A percentile compares a stretch with the other conserved stretches of the same genome.
phyloP scores from a whole-genome alignment of 30 jellyfish, hydroid and myxozoan species.

The Cassiopea andromeda region DNA sequence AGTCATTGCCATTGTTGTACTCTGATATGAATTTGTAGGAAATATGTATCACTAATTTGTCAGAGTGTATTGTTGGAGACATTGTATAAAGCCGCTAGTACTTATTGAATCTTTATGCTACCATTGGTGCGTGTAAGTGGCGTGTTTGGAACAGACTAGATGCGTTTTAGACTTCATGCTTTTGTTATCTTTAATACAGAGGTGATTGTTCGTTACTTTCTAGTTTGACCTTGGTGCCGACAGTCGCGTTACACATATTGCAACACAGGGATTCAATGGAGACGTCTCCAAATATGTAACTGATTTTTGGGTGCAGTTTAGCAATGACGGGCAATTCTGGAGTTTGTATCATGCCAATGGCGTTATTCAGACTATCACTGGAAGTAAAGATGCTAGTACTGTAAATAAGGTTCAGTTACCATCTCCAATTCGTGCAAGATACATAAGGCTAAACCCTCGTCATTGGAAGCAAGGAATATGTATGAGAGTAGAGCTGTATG shows the following conservation, averaged over 20 bases:
- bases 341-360: conserved; percentile 62
- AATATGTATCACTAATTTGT: too few species aligned
- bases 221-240: conserved; percentile 73
- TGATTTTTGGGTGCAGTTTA: conserved; percentile 80
- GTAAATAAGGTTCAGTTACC: conserved; percentile 38
- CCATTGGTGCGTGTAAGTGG: too few species aligned
- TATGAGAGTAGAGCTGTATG: conserved; percentile 90
- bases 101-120: too few species aligned
- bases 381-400: conserved; percentile 73
- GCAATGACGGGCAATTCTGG: conserved; percentile 90
- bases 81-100: too few species aligned
- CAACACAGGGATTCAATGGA: conserved; percentile 94
- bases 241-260: conserved; percentile 84
- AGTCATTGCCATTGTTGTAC: too few species aligned
- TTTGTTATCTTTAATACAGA: too few species aligned
- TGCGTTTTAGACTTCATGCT: too few species aligned
- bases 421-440: conserved; percentile 82
- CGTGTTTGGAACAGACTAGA: too few species aligned
- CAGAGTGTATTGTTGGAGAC: too few species aligned
- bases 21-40: too few species aligned
- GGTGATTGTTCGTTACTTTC: neutral
- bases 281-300: conserved; percentile 83
- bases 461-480: conserved; percentile 90
- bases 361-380: conserved; percentile 57
- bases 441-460: conserved; percentile 87